Conservation (phyloP, 2,888 invertebrate genomes). For the Eulithis testata region DNA sequence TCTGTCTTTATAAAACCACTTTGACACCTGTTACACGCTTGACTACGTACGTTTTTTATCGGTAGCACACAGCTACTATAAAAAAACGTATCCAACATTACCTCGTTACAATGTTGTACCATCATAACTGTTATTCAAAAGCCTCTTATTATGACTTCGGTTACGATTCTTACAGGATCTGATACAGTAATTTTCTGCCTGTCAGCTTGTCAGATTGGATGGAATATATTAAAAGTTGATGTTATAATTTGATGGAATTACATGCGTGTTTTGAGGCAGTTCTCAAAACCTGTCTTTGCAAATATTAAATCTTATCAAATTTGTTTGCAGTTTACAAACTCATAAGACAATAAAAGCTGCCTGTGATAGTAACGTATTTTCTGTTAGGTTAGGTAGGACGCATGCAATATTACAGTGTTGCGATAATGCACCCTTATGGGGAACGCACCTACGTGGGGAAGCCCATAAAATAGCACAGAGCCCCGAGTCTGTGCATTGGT, state of each 20-base stretch:
- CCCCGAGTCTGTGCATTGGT: no score
- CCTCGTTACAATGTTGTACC: constrained; percentile 2
- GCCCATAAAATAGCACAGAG: no score
- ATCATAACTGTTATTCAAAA: constrained; percentile 17
- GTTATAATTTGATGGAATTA: constrained; percentile 11
- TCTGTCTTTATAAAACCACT: constrained; percentile 49
- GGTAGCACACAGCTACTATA: background rate
- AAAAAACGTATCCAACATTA: constrained; percentile 23
- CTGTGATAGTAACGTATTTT: no score
- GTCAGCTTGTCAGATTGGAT: constrained; percentile 19
- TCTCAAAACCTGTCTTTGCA: background rate
- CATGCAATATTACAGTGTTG: no score
- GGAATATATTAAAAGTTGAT: constrained; percentile 8
- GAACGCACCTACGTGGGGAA: no score
- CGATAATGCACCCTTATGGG: no score
- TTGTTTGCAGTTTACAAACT: no score
- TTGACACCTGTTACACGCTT: constrained; percentile 62
- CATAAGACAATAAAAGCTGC: background rate
- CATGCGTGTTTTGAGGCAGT: background rate
- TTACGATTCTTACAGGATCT: constrained; percentile 7
- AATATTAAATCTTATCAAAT: no score
- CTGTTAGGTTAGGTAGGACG: no score
- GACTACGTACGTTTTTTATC: constrained; percentile 39
- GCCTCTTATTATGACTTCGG: constrained; percentile 1
- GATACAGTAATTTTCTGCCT: constrained; percentile 23